Base-by-base conservation (phyloP, 2,113 vertebrate species). In the Notothenia rossii region DNA sequence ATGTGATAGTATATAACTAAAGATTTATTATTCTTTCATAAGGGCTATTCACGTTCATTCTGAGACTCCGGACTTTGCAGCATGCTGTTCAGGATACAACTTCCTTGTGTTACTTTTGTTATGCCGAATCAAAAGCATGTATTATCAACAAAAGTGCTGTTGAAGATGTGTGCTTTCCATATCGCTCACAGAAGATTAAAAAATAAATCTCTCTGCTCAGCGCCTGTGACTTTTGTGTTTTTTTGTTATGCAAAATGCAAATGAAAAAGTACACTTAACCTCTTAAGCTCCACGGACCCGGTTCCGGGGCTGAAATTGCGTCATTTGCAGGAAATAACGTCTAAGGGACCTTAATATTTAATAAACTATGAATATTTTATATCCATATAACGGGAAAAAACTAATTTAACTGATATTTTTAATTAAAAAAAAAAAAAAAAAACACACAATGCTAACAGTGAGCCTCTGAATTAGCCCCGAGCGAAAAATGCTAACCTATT, bases 1-100 rank as follows among this genome's bases (percentile, higher is more conserved):
- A 67, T 66, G 14, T 8, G 56, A 61, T 29, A n/a, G 45, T 18
- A 36, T 36, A 53, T 72, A 69, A 70, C 76, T 18, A 75, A 81
- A 67, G 17, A 22, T 25, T 20, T 70, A 50, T 67, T 17, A 5
- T 56, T 10, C 15, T 43, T 61, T 76, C 54, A 72, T 20, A 33
- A 81, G 72, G 22, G 22, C 1, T 1, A 13, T 25, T 15, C 7
- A 17, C 72, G 25, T 48, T 68, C 11, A 20, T 66, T 20, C 51
- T 58, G 6, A 15, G 13, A 29, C 70, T 59, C 10, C 6, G 58
- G 25, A 68, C 55, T 49, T 45, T 51, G 61, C 48, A 18, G 33
- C 46, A 50, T 13, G 20, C 17, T 20, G 68, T 63, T 59, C 29
- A 48, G 18, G n/a, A 60, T 59, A 15, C 64, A 17, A 51, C 36